phyloP scores from a whole-genome alignment of 2,113 vertebrate genomes.

The Macquaria ambigua region DNA sequence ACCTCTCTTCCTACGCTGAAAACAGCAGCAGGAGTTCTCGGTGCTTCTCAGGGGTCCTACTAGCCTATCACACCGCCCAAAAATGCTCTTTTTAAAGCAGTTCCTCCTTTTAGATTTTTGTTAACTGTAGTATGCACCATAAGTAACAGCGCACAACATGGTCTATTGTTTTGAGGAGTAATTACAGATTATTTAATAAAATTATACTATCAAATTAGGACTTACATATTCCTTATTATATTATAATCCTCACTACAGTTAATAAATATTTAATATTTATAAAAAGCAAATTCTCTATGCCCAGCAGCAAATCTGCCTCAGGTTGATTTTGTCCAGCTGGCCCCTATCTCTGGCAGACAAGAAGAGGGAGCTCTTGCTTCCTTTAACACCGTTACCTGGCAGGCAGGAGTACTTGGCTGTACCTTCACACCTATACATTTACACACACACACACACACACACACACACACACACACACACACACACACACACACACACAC shows the following conservation, averaged over 20 bases:
- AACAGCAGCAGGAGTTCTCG: constrained; percentile 81
- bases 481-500: not conserved
- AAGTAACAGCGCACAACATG: not conserved
- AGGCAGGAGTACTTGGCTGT: constrained; percentile 31
- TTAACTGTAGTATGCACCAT: not conserved
- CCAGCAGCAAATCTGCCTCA: constrained; percentile 31
- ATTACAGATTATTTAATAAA: not conserved
- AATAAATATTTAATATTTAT: constrained; percentile 10
- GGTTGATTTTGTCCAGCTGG: constrained; percentile 44
- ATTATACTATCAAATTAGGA: constrained; percentile 6
- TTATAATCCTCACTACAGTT: not conserved
- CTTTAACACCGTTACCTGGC: constrained; percentile 57
- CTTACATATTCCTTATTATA: not conserved
- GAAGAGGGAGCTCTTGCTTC: constrained; percentile 80
- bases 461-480: not conserved
- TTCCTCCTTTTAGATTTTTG: not conserved
- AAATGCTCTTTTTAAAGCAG: not conserved
- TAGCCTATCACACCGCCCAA: not conserved
- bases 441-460: not conserved
- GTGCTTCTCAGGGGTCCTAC: not conserved
- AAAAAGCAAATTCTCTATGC: not conserved
- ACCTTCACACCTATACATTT: constrained; percentile 28
- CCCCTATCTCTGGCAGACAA: constrained; percentile 68
- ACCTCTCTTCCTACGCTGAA: constrained; percentile 81
- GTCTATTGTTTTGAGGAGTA: not conserved